These are phyloP conservation scores for Microctenopoma lineatum DNA, from an alignment of 2,797 vertebrate genomes.

Conservation along the genomic window DNA sequence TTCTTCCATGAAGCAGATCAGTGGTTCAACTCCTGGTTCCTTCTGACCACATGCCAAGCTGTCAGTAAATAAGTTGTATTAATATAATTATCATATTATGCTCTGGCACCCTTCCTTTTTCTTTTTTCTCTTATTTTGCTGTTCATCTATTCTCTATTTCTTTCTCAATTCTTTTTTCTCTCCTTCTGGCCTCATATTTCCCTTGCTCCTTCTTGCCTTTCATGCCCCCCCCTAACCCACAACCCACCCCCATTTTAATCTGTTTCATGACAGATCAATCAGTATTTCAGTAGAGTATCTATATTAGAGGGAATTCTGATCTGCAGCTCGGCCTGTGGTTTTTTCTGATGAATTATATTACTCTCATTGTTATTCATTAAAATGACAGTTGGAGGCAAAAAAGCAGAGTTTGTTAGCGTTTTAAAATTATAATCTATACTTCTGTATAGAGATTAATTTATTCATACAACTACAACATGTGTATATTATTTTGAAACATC, in stretches of 20 bases:
- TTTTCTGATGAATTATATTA: conserved; percentile 20
- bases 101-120: too few relatives aligned
- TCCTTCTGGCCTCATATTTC: neutral
- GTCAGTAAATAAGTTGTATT: too few relatives aligned
- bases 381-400: conserved; percentile 22
- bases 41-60: too few relatives aligned
- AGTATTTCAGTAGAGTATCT: neutral
- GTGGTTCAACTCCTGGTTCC: too few relatives aligned
- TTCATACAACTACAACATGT: too few relatives aligned
- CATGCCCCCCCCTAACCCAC: neutral
- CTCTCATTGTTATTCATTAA: conserved; percentile 45
- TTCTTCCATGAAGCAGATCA: too few relatives aligned
- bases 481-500: neutral
- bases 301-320: conserved; percentile 10
- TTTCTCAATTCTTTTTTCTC: neutral
- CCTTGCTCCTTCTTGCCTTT: neutral
- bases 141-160: neutral
- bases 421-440: neutral
- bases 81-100: too few relatives aligned
- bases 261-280: conserved; percentile 4
- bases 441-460: neutral
- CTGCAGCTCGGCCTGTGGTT: neutral
- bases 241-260: neutral
- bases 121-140: too few relatives aligned
- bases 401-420: neutral